These are phyloP conservation scores for Troides helena DNA, from an alignment of 2,888 invertebrate genomes.

Conservation along the genomic window DNA sequence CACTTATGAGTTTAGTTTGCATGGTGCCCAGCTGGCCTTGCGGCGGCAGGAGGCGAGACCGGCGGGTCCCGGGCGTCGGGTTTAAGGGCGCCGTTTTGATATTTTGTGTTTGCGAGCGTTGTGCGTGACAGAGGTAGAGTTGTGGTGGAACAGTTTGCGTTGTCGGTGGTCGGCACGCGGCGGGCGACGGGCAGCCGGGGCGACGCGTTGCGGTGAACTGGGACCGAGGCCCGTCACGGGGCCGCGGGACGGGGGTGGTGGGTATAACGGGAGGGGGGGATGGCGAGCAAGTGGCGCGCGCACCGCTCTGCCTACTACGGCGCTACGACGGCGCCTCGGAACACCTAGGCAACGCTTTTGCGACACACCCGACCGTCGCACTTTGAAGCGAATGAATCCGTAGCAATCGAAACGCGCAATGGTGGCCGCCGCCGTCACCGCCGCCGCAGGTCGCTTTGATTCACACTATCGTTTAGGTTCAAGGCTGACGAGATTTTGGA, in stretches of 20 bases:
- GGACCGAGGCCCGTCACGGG: constrained; percentile 64
- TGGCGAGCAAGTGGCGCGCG: constrained; percentile 73
- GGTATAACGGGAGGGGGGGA: no score
- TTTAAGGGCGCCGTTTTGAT: constrained; percentile 64
- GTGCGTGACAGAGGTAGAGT: constrained; percentile 60
- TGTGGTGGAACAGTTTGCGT: constrained; percentile 45
- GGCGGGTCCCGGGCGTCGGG: constrained; percentile 56
- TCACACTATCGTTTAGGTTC: constrained; percentile 58
- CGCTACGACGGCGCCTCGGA: constrained; percentile 71
- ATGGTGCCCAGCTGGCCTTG: constrained; percentile 66
- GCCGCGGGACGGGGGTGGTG: constrained; percentile 50
- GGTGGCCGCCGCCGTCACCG: constrained; percentile 35
- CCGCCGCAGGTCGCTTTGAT: constrained; percentile 45
- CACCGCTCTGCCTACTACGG: constrained; percentile 71
- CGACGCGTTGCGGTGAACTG: constrained; percentile 79
- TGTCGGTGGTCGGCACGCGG: constrained; percentile 48
- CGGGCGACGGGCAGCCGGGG: constrained; percentile 73
- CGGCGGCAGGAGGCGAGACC: constrained; percentile 57
- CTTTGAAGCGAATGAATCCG: constrained; percentile 62
- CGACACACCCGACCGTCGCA: constrained; percentile 67
- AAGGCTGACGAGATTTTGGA: constrained; percentile 62
- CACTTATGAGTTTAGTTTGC: constrained; percentile 81
- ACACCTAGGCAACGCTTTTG: constrained; percentile 67
- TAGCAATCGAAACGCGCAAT: constrained; percentile 52
- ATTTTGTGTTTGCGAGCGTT: constrained; percentile 49